Base-by-base conservation (phyloP, 2,888 invertebrate species). In the Sepiola atlantica region DNA sequence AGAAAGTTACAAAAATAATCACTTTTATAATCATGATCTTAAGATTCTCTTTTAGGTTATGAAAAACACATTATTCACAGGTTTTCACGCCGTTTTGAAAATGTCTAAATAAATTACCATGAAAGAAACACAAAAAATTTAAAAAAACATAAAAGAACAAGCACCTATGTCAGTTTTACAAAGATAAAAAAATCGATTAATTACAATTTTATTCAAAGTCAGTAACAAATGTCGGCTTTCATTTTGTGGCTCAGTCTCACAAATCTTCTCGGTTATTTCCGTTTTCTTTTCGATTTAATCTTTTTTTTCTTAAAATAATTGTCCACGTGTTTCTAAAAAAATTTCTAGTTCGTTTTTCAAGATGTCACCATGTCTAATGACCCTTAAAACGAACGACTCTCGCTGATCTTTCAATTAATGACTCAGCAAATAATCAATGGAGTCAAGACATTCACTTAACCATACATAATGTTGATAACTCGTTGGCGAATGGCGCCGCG, bases 391-490 rank as follows among this genome's bases (percentile, higher is more conserved):
- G 77, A 77, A 77, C 77, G 14, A n/a, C 77, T 77, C 32, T 14
- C 32, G 18, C 12, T 16, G 18, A 32, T 77, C 18, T n/a, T 77
- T 77, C 32, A 77, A n/a, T 45, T 77, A 77, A 32, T 32, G 4
- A 1, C 32, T 32, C n/a, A 32, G 77, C 14, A 77, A 77, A 2
- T 77, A 16, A n/a, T 77, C 77, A n/a, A 77, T 77, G 32, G 16
- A 77, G 77, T 77, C 77, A 77, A 77, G n/a, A n/a, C 16, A n/a
- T n/a, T 77, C 77, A 77, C 77, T 77, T 77, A 77, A n/a, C 77
- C 77, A 77, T 77, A 32, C n/a, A 32, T 77, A 77, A 77, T 77
- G 77, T 16, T 32, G 77, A 77, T 77, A 32, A 77, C 77, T 77
- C 16, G 77, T n/a, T 77, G 3, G 16, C 16, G 14, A 16, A 77